Percentiles rank a stretch among this genome's conserved stretches.
Conservation (phyloP, 1,140 invertebrate genomes). For the Limonius californicus region DNA sequence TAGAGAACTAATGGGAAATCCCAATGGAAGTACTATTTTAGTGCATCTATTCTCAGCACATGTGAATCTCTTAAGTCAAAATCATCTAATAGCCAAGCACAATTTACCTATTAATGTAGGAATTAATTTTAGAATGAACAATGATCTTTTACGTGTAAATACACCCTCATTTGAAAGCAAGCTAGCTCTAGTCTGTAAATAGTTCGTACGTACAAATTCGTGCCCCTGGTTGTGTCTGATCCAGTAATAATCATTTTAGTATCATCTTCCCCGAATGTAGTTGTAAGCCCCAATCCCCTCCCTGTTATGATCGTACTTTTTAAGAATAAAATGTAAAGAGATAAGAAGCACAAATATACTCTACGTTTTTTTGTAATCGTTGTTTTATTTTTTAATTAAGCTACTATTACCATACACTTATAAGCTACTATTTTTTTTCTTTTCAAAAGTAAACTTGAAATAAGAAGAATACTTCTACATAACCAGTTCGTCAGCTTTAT, state of each 20-base stretch:
- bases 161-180: constrained; percentile 7
- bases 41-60: too few relatives aligned
- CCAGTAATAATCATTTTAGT: constrained; percentile 1
- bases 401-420: too few relatives aligned
- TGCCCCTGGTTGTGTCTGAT: constrained; percentile 4
- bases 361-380: constrained; percentile 2
- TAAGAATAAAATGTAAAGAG: constrained; percentile 2
- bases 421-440: too few relatives aligned
- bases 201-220: constrained; percentile 1
- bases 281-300: not conserved
- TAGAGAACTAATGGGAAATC: not conserved
- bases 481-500: too few relatives aligned
- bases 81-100: not conserved
- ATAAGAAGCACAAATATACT: constrained; percentile 8
- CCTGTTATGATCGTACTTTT: constrained; percentile 5
- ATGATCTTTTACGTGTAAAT: not conserved
- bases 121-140: not conserved
- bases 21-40: too few relatives aligned
- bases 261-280: constrained; percentile 4
- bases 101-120: not conserved
- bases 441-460: too few relatives aligned
- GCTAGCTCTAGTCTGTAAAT: constrained; percentile 10
- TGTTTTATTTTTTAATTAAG: not conserved
- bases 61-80: too few relatives aligned
- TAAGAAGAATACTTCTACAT: too few relatives aligned